Base-by-base conservation (phyloP, 2,113 vertebrate genomes). In the Fulica atra region DNA sequence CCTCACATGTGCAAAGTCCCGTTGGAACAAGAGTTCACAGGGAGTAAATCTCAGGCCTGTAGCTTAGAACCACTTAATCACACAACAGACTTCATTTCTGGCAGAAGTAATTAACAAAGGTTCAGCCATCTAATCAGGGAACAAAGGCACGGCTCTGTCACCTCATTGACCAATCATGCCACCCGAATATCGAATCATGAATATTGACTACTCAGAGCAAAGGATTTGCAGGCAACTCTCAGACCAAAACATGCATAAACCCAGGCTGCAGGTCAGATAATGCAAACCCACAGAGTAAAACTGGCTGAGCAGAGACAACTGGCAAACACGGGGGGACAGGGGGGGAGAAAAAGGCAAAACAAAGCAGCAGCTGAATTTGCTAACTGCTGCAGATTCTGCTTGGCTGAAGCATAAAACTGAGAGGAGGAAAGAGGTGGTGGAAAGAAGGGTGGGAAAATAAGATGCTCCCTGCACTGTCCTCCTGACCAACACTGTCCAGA, bases 41-140 rank as follows among this genome's bases (percentile, higher is more conserved):
- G 82, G 95, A 96, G 95, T 97, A 97, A 97, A 97, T 96, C 95
- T 97, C 91, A 90, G 73, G 91, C 86, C 85, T 78, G 90, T 79
- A 96, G 87, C 95, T 96, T 86, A 94, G 94, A 97, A 95, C 93
- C 89, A 89, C 94, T 97, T 97, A 96, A 97, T 97, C 96, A 97
- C 94, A 93, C 84, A 96, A 85, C 94, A 78, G 93, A 96, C 95
- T 97, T 96, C 89, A 96, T 96, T 96, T 86, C 93, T 97, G 95
- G 97, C 96, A 97, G 96, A 96, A 97, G 97, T 97, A 97, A 97
- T 97, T 97, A 97, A 96, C 95, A 96, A 94, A 96, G 91, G 92
- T 94, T 96, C 95, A 96, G 91, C 89, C 91, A 96, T 90, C 95
- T 96, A 93, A 93, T 95, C 94, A 93, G 77, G 89, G 92, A 93